A percentile compares a stretch with the other conserved stretches of the same genome.
phyloP scores from a whole-genome alignment of 2,797 vertebrate genomes.

The Amazona ochrocephala region DNA sequence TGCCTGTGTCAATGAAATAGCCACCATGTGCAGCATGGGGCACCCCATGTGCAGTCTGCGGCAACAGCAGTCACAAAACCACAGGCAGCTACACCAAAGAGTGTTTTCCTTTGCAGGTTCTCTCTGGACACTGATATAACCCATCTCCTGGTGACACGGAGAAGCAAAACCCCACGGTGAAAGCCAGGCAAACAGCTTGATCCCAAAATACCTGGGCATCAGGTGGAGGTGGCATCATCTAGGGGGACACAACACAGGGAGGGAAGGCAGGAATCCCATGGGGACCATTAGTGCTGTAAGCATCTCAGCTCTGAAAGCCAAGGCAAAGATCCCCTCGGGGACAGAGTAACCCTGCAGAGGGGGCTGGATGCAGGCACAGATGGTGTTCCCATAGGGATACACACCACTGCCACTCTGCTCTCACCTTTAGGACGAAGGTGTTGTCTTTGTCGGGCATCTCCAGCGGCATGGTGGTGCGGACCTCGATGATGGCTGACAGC shows the following conservation, averaged over 20 bases:
- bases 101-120: neutral
- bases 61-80: constrained; percentile 6
- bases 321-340: neutral
- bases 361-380: neutral
- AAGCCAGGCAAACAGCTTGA: neutral
- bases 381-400: neutral
- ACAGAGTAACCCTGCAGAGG: neutral
- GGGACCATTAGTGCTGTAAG: neutral
- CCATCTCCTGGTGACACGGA: neutral
- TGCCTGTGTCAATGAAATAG: fast-evolving
- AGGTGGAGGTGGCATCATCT: neutral
- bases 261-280: neutral
- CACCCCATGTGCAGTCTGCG: fast-evolving
- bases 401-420: neutral
- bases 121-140: neutral
- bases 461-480: constrained; percentile 97
- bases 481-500: constrained; percentile 92
- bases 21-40: neutral
- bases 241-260: neutral
- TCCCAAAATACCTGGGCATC: neutral
- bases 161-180: neutral
- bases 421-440: constrained; percentile 97
- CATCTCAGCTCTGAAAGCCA: neutral
- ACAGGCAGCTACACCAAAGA: neutral
- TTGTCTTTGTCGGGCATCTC: constrained; percentile 99